These are phyloP conservation scores for Piliocolobus tephrosceles DNA, from an alignment of 2,113 vertebrate species.

Conservation along the genomic window DNA sequence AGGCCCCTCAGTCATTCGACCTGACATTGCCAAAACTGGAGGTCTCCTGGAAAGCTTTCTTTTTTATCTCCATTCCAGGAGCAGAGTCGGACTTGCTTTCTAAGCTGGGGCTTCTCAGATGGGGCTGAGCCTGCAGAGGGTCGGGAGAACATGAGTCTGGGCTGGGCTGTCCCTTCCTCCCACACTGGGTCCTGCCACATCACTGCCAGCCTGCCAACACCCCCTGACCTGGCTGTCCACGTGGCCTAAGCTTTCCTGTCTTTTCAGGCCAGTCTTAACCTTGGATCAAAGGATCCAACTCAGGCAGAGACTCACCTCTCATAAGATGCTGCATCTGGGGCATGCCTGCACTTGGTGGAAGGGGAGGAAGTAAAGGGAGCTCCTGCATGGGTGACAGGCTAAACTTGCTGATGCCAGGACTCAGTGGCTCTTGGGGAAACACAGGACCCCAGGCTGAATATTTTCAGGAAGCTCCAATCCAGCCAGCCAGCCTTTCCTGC, in stretches of 20 bases:
- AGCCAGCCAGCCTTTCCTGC: background rate
- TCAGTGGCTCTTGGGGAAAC: background rate
- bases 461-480: fast-evolving
- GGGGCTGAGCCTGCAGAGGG: fast-evolving
- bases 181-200: fast-evolving
- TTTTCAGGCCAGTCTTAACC: background rate
- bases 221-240: background rate
- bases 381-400: fast-evolving
- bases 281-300: background rate
- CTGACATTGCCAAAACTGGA: fast-evolving
- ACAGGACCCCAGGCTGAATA: background rate
- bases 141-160: fast-evolving
- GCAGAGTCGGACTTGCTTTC: fast-evolving
- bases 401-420: fast-evolving
- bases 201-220: fast-evolving
- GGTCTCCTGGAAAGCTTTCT: background rate
- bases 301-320: background rate
- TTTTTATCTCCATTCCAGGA: fast-evolving
- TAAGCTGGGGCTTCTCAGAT: fast-evolving
- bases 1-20: background rate
- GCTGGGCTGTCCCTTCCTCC: background rate
- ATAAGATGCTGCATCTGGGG: fast-evolving
- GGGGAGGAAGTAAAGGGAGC: fast-evolving
- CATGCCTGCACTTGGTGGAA: fast-evolving
- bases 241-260: background rate